Evolutionary conservation across 1,140 invertebrate genomes (phyloP).

Genomic region (Meloidogyne chitwoodi): DNA sequence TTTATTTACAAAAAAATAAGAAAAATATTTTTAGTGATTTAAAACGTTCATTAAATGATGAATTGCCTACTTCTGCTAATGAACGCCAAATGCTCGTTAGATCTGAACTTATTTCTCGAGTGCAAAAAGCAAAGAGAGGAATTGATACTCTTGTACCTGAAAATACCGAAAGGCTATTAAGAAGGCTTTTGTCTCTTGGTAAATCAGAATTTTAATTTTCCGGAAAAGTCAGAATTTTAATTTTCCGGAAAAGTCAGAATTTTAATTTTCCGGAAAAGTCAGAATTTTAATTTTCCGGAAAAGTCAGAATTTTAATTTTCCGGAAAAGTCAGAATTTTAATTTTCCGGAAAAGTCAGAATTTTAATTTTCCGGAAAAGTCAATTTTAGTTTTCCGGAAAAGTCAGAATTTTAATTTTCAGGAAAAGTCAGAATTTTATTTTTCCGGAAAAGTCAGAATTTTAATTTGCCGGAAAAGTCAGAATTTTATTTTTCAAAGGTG

Average conservation of each 20-base stretch:
- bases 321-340: background rate
- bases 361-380: background rate
- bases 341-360: background rate
- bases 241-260: background rate
- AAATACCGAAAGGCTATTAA: conserved; percentile 15
- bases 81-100: background rate
- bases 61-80: background rate
- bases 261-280: background rate
- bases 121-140: conserved; percentile 27
- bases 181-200: conserved; percentile 13
- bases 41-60: conserved; percentile 22
- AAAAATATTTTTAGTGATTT: conserved; percentile 12
- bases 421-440: too few species aligned
- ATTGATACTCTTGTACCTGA: conserved; percentile 22
- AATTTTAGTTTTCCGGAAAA: background rate
- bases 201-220: background rate
- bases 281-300: background rate
- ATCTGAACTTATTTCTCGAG: conserved; percentile 10
- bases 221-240: background rate
- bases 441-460: too few species aligned
- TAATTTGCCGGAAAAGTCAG: background rate
- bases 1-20: background rate
- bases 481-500: background rate
- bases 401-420: too few species aligned
- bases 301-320: background rate